Percentiles rank a stretch among this genome's conserved stretches.
Evolutionary conservation across 1,140 invertebrate species (phyloP).

Genomic region (Anthonomus grandis): DNA sequence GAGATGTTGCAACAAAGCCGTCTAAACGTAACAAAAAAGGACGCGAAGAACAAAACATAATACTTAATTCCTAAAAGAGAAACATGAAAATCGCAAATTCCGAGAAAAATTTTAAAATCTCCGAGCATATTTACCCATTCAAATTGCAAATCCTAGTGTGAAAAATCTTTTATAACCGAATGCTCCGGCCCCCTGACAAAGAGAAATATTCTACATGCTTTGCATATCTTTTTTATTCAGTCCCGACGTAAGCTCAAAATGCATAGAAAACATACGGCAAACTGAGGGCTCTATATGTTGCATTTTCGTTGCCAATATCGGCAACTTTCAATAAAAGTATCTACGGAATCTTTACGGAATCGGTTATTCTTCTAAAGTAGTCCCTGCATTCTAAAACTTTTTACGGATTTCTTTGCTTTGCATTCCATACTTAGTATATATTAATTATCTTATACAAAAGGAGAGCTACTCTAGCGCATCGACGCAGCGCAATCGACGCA

Average conservation of each 20-base stretch:
- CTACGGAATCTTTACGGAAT: too few species aligned
- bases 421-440: too few species aligned
- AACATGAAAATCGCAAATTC: slow-evolving; percentile 1
- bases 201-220: slow-evolving; percentile 19
- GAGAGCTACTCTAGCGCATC: too few species aligned
- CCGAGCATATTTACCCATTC: slow-evolving; percentile 12
- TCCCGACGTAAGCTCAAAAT: slow-evolving; percentile 10
- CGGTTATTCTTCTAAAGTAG: too few species aligned
- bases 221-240: slow-evolving; percentile 20
- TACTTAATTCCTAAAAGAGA: slow-evolving; percentile 10
- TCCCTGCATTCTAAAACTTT: too few species aligned
- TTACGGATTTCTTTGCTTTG: too few species aligned
- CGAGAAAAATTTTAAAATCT: slow-evolving; percentile 14
- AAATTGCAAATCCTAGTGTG: slow-evolving; percentile 23
- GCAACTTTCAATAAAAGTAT: slow-evolving; percentile 11
- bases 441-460: too few species aligned
- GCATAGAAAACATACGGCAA: slow-evolving; percentile 14
- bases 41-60: too few species aligned
- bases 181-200: slow-evolving; percentile 8
- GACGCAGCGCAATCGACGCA: too few species aligned
- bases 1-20: too few species aligned
- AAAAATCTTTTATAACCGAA: slow-evolving; percentile 21
- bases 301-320: slow-evolving; percentile 15
- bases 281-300: slow-evolving; percentile 22
- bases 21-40: too few species aligned